A percentile compares a stretch with the other conserved stretches of the same genome.
Evolutionary conservation across 2,797 vertebrate genomes (phyloP).

Genomic region (Hyperoplus immaculatus): DNA sequence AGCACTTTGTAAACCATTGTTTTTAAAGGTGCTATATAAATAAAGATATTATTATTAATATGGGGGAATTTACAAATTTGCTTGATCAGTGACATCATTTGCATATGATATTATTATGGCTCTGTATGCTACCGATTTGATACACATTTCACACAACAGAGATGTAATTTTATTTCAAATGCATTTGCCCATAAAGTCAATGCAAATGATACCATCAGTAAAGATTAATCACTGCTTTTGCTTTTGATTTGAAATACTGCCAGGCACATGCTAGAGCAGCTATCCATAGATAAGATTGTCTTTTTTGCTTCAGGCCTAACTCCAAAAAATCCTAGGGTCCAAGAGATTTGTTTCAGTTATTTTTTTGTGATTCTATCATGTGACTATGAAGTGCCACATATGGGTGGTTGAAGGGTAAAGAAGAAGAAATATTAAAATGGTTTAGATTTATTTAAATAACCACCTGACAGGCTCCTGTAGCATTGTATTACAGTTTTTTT

Average conservation of each 20-base stretch:
- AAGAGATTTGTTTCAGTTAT: too few relatives aligned
- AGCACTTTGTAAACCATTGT: too few relatives aligned
- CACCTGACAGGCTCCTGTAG: not conserved
- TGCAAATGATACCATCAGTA: not conserved
- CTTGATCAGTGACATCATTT: conserved; percentile 29
- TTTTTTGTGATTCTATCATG: not conserved
- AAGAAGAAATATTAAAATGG: not conserved
- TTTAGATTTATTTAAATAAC: conserved; percentile 3
- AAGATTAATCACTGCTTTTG: too few relatives aligned
- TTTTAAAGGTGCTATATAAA: too few relatives aligned
- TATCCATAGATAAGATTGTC: not conserved
- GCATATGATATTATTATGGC: conserved; percentile 29
- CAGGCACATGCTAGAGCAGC: not conserved
- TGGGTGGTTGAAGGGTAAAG: not conserved
- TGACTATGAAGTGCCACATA: not conserved
- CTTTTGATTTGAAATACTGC: not conserved
- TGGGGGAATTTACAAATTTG: conserved; percentile 37
- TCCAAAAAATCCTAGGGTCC: too few relatives aligned
- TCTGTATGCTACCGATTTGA: conserved; percentile 25
- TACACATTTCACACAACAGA: conserved; percentile 29
- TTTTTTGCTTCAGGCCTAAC: too few relatives aligned
- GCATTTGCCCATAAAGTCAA: conserved; percentile 26
- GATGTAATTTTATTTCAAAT: conserved; percentile 9
- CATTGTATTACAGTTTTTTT: not conserved
- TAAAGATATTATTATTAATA: too few relatives aligned